Conservation (phyloP, 2,113 vertebrate genomes). For the Conger conger region DNA sequence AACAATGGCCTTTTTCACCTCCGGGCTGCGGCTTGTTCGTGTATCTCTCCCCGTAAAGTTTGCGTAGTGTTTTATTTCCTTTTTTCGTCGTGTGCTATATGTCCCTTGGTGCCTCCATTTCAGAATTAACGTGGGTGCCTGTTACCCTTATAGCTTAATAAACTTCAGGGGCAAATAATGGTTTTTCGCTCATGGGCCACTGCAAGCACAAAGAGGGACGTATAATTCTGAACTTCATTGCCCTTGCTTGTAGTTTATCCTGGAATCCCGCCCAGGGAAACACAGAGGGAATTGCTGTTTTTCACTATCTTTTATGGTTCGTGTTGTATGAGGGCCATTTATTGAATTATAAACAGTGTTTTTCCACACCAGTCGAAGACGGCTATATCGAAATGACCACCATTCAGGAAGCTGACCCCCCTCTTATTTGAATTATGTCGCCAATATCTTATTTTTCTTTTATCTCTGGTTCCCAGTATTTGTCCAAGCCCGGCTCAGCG, state of each 20-base stretch:
- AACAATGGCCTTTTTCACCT: not conserved
- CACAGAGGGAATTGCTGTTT: slow-evolving; percentile 59
- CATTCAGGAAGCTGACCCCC: slow-evolving; percentile 20
- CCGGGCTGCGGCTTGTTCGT: slow-evolving; percentile 44
- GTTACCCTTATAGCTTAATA: slow-evolving; percentile 66
- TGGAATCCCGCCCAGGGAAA: slow-evolving; percentile 68
- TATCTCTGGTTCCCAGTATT: not conserved
- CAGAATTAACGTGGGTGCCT: slow-evolving; percentile 62
- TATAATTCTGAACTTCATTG: slow-evolving; percentile 58
- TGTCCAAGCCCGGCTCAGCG: not conserved
- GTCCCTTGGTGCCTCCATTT: slow-evolving; percentile 54
- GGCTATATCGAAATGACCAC: slow-evolving; percentile 26
- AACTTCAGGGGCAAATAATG: slow-evolving; percentile 66
- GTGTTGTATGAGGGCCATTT: slow-evolving; percentile 30
- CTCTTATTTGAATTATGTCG: not conserved
- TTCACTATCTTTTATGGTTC: slow-evolving; percentile 28
- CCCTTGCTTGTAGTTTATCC: slow-evolving; percentile 64
- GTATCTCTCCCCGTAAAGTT: slow-evolving; percentile 45
- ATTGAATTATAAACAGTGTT: slow-evolving; percentile 37
- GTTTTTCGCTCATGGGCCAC: slow-evolving; percentile 47
- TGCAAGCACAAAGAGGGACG: slow-evolving; percentile 59
- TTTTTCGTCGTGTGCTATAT: slow-evolving; percentile 28
- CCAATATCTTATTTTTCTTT: not conserved
- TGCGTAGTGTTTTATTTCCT: slow-evolving; percentile 54
- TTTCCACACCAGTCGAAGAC: slow-evolving; percentile 12